Evolutionary conservation across 2,888 invertebrate species (phyloP).

Genomic region (Macaria liturata): DNA sequence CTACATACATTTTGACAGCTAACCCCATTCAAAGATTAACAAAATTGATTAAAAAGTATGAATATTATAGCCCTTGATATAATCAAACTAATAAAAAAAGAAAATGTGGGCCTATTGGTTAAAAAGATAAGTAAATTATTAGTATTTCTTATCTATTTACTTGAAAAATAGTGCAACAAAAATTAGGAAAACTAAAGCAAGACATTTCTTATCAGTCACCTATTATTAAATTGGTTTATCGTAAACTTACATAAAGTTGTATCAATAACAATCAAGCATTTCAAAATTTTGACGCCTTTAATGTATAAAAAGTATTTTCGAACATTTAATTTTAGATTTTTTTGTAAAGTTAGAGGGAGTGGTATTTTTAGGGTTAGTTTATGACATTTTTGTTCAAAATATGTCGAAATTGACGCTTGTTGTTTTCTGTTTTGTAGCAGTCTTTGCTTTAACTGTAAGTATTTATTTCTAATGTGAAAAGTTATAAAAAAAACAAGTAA

Average conservation of each 20-base stretch:
- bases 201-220: constrained; percentile 16
- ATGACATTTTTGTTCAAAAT: constrained; percentile 22
- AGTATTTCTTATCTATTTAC: too few relatives aligned
- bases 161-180: constrained; percentile 22
- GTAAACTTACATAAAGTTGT: constrained; percentile 13
- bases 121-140: too few relatives aligned
- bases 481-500: too few relatives aligned
- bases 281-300: constrained; percentile 30
- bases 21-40: too few relatives aligned
- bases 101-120: too few relatives aligned
- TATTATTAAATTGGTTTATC: constrained; percentile 19
- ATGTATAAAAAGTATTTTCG: constrained; percentile 37
- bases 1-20: too few relatives aligned
- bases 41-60: too few relatives aligned
- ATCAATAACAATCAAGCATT: constrained; percentile 10
- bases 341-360: constrained; percentile 5
- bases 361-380: constrained; percentile 16
- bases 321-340: constrained; percentile 7
- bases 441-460: constrained; percentile 34
- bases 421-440: constrained; percentile 23
- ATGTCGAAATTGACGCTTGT: constrained; percentile 29
- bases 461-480: not conserved
- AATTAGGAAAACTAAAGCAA: constrained; percentile 21
- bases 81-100: too few relatives aligned
- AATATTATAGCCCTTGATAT: too few relatives aligned